Percentiles rank a stretch among this genome's conserved stretches.
phyloP scores from a whole-genome alignment of 2,888 invertebrate genomes.

The Ariolimax columbianus region DNA sequence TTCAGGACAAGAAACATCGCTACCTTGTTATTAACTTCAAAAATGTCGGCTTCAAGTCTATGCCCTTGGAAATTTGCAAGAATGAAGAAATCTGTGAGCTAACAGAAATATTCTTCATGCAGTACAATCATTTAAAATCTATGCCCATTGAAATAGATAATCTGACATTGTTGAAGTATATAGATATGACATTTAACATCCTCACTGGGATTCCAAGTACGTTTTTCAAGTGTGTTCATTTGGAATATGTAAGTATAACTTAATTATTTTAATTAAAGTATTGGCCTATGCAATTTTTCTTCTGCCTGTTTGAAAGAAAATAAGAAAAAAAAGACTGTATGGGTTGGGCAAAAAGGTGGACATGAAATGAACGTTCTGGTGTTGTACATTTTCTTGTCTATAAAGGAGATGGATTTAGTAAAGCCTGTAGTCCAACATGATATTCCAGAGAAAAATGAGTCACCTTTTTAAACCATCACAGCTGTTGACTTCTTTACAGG shows the following conservation, averaged over 20 bases:
- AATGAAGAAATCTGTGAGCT: slow-evolving; percentile 72
- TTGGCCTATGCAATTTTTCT: no score
- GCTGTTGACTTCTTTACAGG: no score
- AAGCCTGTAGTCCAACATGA: no score
- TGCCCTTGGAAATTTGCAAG: slow-evolving; percentile 74
- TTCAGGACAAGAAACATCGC: slow-evolving; percentile 57
- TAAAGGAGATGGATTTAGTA: no score
- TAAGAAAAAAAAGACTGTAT: no score
- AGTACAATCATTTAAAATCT: slow-evolving; percentile 75
- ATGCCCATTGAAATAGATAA: slow-evolving; percentile 71
- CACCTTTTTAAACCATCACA: no score
- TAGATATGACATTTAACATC: slow-evolving; percentile 71
- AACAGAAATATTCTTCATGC: slow-evolving; percentile 66
- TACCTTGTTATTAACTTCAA: slow-evolving; percentile 65
- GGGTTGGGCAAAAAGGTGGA: no score
- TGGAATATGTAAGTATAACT: slow-evolving; percentile 58
- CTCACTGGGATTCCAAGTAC: slow-evolving; percentile 66
- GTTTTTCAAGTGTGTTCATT: slow-evolving; percentile 58
- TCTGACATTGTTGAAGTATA: slow-evolving; percentile 62
- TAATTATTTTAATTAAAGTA: no score
- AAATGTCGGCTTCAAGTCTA: slow-evolving; percentile 64
- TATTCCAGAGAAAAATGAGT: no score
- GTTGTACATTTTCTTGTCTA: no score
- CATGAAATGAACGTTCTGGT: no score
- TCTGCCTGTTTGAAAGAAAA: no score